Base-by-base conservation (phyloP, 2,113 vertebrate species). In the Albula glossodonta region DNA sequence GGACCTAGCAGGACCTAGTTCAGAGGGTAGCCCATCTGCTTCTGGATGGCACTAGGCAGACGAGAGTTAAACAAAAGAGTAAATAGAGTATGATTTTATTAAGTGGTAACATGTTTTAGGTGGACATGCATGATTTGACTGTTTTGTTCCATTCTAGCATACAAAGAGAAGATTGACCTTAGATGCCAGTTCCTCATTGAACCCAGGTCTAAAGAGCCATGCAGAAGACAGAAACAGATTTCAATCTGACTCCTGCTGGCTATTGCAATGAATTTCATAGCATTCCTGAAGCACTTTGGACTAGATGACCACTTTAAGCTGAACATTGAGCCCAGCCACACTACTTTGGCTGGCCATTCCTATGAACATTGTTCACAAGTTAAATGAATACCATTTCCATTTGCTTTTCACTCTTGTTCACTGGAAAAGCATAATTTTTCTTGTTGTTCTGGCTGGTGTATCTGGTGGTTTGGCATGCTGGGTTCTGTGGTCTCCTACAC, bases 311-410 rank as follows among this genome's bases (percentile, higher is more conserved):
- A 95, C 89, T 94, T 95, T 15, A 95, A 94, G 88, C 83, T 95
- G 86, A 94, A 94, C 85, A 94, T 94, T 0, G 93, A 94, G 88
- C 94, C 94, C 87, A 95, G 93, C 90, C 93, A 94, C 92, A 95
- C 93, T 31, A 93, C 93, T 22, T 88, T 95, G 90, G 93, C 93
- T 9, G 94, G 93, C 85, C 92, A 93, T 87, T 89, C 92, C 2
- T 93, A 93, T 15, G 93, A 94, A 82, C 93, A 94, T 3, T 94
- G 87, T 88, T 92, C 22, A n/a, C 49, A 53, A 41, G 22, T 63
- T 17, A 25, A 13, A 80, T 5, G 11, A n/a, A n/a, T n/a, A 2
- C 51, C 17, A 51, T 51, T 10, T 41, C 25, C 12, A 12, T 15
- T 13, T n/a, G 79, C 80, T 11, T 74, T 66, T 41, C 56, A 48